Conservation (phyloP, 2,797 vertebrate species). For the Mallotus villosus region DNA sequence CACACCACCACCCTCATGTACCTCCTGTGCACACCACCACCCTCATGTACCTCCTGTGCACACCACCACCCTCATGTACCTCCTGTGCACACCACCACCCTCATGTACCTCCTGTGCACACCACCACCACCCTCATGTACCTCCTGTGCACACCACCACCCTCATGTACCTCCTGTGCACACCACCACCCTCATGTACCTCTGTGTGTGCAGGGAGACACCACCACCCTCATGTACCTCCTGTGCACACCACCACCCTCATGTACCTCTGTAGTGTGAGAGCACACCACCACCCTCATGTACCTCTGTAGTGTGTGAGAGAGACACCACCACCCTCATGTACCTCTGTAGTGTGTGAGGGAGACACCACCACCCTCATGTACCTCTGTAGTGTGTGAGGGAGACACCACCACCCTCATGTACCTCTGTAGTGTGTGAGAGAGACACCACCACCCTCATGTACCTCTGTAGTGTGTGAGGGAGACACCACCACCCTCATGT, state of each 20-base stretch:
- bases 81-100: too few species aligned
- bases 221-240: too few species aligned
- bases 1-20: neutral
- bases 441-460: neutral
- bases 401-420: neutral
- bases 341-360: too few species aligned
- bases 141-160: too few species aligned
- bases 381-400: constrained; percentile 17
- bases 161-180: neutral
- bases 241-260: too few species aligned
- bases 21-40: too few species aligned
- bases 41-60: neutral
- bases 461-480: too few species aligned
- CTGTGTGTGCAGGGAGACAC: too few species aligned
- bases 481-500: neutral
- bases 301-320: constrained; percentile 28
- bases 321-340: too few species aligned
- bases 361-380: neutral
- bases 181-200: too few species aligned
- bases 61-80: neutral
- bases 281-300: too few species aligned
- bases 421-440: too few species aligned
- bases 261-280: constrained; percentile 10
- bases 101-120: neutral
- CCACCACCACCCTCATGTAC: neutral